Evolutionary conservation across 2,888 invertebrate species (phyloP), one percentile per base, ranked within the genome.

Genomic region (Andrena dorsata): DNA sequence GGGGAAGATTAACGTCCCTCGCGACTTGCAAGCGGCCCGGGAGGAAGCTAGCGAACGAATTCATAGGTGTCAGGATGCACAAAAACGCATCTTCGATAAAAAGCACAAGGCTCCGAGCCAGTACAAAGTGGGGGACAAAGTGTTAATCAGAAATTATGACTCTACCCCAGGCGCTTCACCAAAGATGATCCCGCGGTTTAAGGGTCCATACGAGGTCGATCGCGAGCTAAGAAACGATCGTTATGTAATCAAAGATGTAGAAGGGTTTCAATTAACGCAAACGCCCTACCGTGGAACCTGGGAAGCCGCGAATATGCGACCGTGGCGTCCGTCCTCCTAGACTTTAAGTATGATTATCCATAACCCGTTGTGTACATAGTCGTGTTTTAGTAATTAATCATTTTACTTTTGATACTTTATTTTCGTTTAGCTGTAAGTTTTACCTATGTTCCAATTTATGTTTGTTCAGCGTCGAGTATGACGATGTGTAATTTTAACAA

Each of bases 71-170:
- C 61, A 76, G 32, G 10, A 83, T 61, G 69, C n/a, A 2, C 89
- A 91, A 63, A 56, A 81, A 13, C 86, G 90, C 7, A 77, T 86
- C 81, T 90, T 85, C 79, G 85, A 92, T 75, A 83, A 75, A 28
- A 89, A 73, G 53, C 90, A 88, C 30, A 91, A 90, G 71, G 49
- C 20, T 8, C 56, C 84, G 1, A 65, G 71, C 32, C 53, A 63
- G 16, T 85, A 88, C 35, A 16, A 82, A 28, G 56, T 80, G 0
- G 85, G 77, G 1, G 88, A 88, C 47, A 83, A 82, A 13, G 76
- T 87, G 2, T 83, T 88, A 79, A 75, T 88, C 1, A 65, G 65
- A 16, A 86, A 86, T 32, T 83, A 61, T 8, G 60, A 49, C 1
- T 61, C 20, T 63, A 20, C 61, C 2, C 6, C 61, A 5, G 30